A percentile compares a stretch with the other conserved stretches of the same genome.
Conservation (phyloP, 2,888 invertebrate genomes). For the Lobophora halterata region DNA sequence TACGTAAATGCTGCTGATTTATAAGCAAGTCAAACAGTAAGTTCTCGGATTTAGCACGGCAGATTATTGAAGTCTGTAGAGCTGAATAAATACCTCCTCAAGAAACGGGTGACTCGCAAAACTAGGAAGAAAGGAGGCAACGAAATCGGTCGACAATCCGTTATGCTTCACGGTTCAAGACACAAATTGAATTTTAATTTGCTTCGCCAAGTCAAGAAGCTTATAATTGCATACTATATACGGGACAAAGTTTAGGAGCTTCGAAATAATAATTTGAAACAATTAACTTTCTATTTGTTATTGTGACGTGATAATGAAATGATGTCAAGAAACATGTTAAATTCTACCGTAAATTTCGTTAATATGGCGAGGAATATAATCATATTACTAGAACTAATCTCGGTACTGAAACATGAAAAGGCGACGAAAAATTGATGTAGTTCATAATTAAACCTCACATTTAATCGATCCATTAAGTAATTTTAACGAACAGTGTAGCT, state of each 20-base stretch:
- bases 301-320: slow-evolving; percentile 14
- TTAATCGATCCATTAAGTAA: slow-evolving; percentile 74
- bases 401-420: slow-evolving; percentile 29
- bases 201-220: slow-evolving; percentile 73
- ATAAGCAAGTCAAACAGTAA: slow-evolving; percentile 33
- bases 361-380: slow-evolving; percentile 15
- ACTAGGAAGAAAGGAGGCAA: slow-evolving; percentile 71
- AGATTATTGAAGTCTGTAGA: slow-evolving; percentile 48
- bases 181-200: slow-evolving; percentile 79
- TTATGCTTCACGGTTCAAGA: slow-evolving; percentile 72
- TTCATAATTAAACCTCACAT: slow-evolving; percentile 59
- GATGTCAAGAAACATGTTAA: slow-evolving; percentile 27
- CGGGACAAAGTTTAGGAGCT: slow-evolving; percentile 60
- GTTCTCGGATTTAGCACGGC: slow-evolving; percentile 16
- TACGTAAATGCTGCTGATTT: slow-evolving; percentile 19
- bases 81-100: slow-evolving; percentile 51
- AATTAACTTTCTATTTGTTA: slow-evolving; percentile 23
- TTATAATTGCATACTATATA: slow-evolving; percentile 72
- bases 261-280: slow-evolving; percentile 50
- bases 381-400: slow-evolving; percentile 33
- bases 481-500: slow-evolving; percentile 69
- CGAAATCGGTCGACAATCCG: slow-evolving; percentile 72
- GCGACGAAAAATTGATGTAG: slow-evolving; percentile 50
- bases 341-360: slow-evolving; percentile 18
- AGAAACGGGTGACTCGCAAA: slow-evolving; percentile 63